Evolutionary conservation across 2,888 invertebrate species (phyloP), one percentile per base, ranked within the genome.

Genomic region (Temnothorax ravouxi): DNA sequence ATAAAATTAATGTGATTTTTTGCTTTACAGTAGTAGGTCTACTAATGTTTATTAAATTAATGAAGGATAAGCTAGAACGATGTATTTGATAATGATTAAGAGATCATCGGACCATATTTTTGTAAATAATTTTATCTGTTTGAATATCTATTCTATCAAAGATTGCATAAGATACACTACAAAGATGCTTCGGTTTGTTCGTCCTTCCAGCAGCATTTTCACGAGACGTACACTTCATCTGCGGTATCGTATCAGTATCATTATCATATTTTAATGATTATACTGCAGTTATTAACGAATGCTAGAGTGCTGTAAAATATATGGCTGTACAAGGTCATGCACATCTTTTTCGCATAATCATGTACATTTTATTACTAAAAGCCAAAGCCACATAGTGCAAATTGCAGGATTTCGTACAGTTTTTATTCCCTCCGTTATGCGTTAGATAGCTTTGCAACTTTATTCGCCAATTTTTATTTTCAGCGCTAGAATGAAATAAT

Each of bases 261-360:
- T 88, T 88, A 90, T 54, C 52, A 54, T 54, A 54, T 90, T 87
- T 86, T 91, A 74, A 88, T 75, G 86, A 90, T 92, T 89, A 90
- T 89, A 90, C 86, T 89, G 90, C 91, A 91, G 88, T 92, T 71
- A 92, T 90, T 88, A 91, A 93, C 90, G 94, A 94, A 95, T 95
- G 94, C 94, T 95, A 95, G 95, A 94, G 94, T 95, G 94, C 95
- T 94, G 95, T 95, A 94, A 93, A 87, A 94, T 94, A 94, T 93
- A 92, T 91, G 93, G 94, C 94, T 94, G 93, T 93, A 94, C 94
- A 92, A 90, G 92, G 91, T 93, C 92, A 93, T 94, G 93, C 93
- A 93, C 93, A 94, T 94, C 86, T 91, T 92, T 90, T 88, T 91
- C 90, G 88, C 87, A 87, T 84, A 84, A 66, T 85, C 82, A 86